Evolutionary conservation across 2,888 invertebrate genomes (phyloP), one percentile per base, ranked within the genome.

Genomic region (Aricia artaxerxes): DNA sequence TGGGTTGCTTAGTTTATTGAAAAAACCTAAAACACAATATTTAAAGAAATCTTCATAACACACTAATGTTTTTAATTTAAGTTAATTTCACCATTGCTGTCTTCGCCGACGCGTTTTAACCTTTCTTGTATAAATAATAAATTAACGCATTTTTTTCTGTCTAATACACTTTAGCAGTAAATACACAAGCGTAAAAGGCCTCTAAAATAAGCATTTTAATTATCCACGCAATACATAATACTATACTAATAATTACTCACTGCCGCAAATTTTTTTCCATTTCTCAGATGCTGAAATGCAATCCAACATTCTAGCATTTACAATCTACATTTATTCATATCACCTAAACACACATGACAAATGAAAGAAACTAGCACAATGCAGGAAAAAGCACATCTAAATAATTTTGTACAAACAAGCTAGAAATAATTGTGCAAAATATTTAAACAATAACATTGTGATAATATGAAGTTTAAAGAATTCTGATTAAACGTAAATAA

Each of bases 241-340:
- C 82, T 83, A 79, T 89, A 91, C 87, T 88, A 87, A 87, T 88
- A 87, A 82, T 92, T 93, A 94, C 94, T 94, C 91, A 94, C 94
- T 94, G 90, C 94, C 94, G 91, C 91, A 94, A 87, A 94, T 88
- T 92, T 92, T 93, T 93, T 93, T 93, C 93, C 93, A 92, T 88
- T 93, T 93, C 83, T 94, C 94, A 90, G 93, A 92, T 91, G 92
- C 93, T 94, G 93, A 93, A 94, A 93, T 90, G 89, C 91, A 92
- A 93, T 91, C 86, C 87, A 88, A 93, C 53, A 90, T 91, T 86
- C 93, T 93, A 93, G 90, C 92, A 92, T 92, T 92, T 90, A 91
- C 90, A 90, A 78, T 82, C 87, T 85, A 86, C 80, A 81, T 82
- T 77, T 79, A 85, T 82, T 84, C 82, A 85, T 82, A 85, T 83